A percentile compares a stretch with the other conserved stretches of the same genome.
These are phyloP conservation scores for Sericinus montela DNA, from an alignment of 2,888 invertebrate genomes.

Conservation along the genomic window DNA sequence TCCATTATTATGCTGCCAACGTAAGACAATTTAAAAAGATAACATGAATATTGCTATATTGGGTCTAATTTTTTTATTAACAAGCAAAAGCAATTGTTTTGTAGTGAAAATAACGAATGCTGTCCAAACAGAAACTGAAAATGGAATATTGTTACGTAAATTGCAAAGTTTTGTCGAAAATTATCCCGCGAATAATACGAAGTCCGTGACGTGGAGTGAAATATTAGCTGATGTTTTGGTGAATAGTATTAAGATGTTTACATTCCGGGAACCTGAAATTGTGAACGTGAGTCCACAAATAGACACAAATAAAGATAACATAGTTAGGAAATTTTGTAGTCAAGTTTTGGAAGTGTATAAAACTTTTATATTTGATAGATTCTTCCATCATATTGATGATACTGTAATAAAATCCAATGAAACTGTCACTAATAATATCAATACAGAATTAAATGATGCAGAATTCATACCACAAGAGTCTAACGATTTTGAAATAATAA, in stretches of 20 bases:
- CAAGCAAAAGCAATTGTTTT: constrained; percentile 39
- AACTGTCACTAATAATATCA: constrained; percentile 22
- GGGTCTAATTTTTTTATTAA: constrained; percentile 41
- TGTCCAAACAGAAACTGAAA: constrained; percentile 37
- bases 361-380: constrained; percentile 46
- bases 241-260: constrained; percentile 45
- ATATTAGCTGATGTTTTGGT: constrained; percentile 59
- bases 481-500: constrained; percentile 22
- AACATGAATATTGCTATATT: constrained; percentile 55
- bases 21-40: constrained; percentile 38
- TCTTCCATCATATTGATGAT: constrained; percentile 16
- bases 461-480: not conserved
- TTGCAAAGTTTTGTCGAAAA: constrained; percentile 48
- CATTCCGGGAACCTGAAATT: constrained; percentile 25
- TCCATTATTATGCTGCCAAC: constrained; percentile 47
- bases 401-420: constrained; percentile 1
- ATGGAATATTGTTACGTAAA: constrained; percentile 56
- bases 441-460: constrained; percentile 21
- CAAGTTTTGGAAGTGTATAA: constrained; percentile 48
- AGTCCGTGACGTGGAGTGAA: constrained; percentile 58
- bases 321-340: constrained; percentile 43
- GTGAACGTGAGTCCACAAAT: constrained; percentile 27
- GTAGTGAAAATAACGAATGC: constrained; percentile 30
- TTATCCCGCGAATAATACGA: constrained; percentile 32
- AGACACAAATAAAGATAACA: constrained; percentile 27